Evolutionary conservation across 2,888 invertebrate species (phyloP), one percentile per base, ranked within the genome.

Genomic region (Andrena camellia): DNA sequence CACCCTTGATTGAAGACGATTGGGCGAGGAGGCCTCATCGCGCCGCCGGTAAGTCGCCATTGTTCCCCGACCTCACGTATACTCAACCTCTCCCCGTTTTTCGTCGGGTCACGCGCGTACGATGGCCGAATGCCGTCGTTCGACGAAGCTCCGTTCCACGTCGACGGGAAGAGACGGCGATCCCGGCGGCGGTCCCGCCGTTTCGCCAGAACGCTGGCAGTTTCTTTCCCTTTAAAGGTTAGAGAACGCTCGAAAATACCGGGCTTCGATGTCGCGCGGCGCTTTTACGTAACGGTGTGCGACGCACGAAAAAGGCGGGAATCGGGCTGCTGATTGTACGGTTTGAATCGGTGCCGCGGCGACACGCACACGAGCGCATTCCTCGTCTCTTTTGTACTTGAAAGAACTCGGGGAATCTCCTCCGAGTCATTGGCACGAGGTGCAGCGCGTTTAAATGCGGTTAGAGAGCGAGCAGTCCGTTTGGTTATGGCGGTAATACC

Each of bases 1-100:
- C 96, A 90, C 96, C 96, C 87, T 94, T 95, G 88, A 94, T 96
- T 92, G 96, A 96, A 94, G 96, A 96, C 94, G 96, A 96, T 91
- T 96, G 96, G 93, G 95, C 95, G 87, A 95, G 96, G 72, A 96
- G 96, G 90, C 95, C 95, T 92, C 95, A 95, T 89, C 95, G 96
- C 86, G 96, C 96, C 91, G 96, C 96, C 94, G 96, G 96, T 96
- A 94, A 96, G 96, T 95, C 68, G 66, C 70, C 62, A 62, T 67
- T 72, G 57, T 66, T 35, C 66, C 63, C 10, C 7, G 26, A 3
- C 75, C 81, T 81, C 70, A 50, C 20, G 5, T 73, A 63, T 52
- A n/a, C 48, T 57, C 42, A 17, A 42, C 5, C 42, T 42, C 42
- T 42, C 13, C 33, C 20, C 68, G 60, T 85, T 63, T 76, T 29